These are phyloP conservation scores for Pollenia angustigena DNA, from an alignment of 2,888 invertebrate genomes.

Conservation along the genomic window DNA sequence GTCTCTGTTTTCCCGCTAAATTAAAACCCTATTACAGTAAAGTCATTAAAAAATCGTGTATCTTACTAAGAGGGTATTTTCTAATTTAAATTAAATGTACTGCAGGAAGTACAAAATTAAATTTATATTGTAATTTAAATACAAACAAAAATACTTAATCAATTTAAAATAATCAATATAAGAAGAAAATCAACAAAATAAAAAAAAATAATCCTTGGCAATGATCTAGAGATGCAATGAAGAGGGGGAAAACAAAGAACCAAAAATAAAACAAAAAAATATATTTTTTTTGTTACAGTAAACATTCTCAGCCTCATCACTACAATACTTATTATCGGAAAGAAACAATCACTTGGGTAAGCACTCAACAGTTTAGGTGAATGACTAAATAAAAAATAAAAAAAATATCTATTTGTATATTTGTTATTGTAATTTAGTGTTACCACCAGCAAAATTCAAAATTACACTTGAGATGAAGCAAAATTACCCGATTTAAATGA, in stretches of 20 bases:
- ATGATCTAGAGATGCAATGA: conserved; percentile 59
- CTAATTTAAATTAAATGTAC: background rate
- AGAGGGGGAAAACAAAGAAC: background rate
- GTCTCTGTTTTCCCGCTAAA: too few species aligned
- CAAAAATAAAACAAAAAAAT: background rate
- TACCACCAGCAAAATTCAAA: too few species aligned
- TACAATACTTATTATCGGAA: conserved; percentile 56
- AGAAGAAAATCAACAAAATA: conserved; percentile 14
- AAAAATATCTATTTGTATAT: too few species aligned
- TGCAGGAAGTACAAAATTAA: conserved; percentile 12
- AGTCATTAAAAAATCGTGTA: background rate
- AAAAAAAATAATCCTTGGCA: conserved; percentile 66
- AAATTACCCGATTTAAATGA: too few species aligned
- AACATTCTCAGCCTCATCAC: conserved; percentile 45
- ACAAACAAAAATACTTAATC: conserved; percentile 31
- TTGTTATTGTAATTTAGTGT: too few species aligned
- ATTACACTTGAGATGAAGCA: too few species aligned
- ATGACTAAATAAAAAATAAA: conserved; percentile 12
- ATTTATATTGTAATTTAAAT: conserved; percentile 38
- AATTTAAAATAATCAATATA: conserved; percentile 55
- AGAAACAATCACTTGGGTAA: conserved; percentile 42
- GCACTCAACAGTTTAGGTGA: conserved; percentile 32
- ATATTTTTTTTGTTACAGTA: conserved; percentile 21
- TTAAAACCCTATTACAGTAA: background rate
- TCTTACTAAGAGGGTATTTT: background rate